These are phyloP conservation scores for Drosophila paucipuncta DNA, from an alignment of 2,888 invertebrate species.

Conservation along the genomic window DNA sequence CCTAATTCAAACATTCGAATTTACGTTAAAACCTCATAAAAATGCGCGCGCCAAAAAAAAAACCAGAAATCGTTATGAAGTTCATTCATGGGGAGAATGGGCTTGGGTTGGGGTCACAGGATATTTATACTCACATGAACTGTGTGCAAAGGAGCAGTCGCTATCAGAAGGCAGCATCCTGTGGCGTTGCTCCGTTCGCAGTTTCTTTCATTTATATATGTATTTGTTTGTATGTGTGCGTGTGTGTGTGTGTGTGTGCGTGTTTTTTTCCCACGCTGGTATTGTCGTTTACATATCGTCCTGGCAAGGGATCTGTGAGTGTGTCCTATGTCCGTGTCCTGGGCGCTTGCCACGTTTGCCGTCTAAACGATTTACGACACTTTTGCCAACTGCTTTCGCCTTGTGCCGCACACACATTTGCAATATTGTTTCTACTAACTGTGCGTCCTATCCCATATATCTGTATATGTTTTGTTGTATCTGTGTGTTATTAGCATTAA, in stretches of 20 bases:
- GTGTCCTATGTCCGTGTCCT: constrained; percentile 42
- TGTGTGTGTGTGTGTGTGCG: background rate
- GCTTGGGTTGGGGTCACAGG: constrained; percentile 1
- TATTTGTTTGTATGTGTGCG: constrained; percentile 13
- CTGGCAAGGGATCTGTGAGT: constrained; percentile 33
- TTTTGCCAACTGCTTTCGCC: constrained; percentile 78
- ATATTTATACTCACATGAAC: constrained; percentile 58
- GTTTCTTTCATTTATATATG: constrained; percentile 10
- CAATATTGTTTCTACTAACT: constrained; percentile 69
- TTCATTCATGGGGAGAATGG: constrained; percentile 36
- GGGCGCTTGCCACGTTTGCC: constrained; percentile 69
- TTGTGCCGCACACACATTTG: constrained; percentile 61
- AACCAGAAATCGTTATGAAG: constrained; percentile 50
- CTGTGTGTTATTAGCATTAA: constrained; percentile 73
- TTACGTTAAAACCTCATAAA: constrained; percentile 73
- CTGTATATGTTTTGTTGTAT: constrained; percentile 31
- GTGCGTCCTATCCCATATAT: constrained; percentile 25
- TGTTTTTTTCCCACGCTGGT: constrained; percentile 73
- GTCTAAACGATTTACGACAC: constrained; percentile 81
- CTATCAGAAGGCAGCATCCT: constrained; percentile 57
- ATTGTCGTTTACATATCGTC: constrained; percentile 72
- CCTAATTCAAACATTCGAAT: constrained; percentile 69
- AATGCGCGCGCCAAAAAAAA: constrained; percentile 41
- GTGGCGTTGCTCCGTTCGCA: constrained; percentile 43
- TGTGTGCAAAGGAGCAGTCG: constrained; percentile 40